Percentiles rank a stretch among this genome's conserved stretches.
Conservation (phyloP, 1,140 invertebrate species). For the Pteromalus puparum region DNA sequence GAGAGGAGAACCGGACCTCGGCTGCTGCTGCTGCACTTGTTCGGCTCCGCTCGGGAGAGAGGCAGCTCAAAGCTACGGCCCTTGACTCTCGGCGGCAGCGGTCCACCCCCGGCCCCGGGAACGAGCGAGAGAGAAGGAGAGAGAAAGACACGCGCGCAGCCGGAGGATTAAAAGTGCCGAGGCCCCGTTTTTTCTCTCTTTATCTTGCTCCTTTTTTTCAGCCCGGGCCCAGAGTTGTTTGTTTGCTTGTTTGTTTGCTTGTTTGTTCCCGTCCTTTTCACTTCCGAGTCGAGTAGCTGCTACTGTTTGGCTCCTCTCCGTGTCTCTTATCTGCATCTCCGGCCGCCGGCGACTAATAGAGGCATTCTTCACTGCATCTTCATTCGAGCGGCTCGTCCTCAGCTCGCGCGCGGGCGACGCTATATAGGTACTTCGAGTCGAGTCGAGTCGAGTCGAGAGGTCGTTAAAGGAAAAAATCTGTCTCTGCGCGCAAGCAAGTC, state of each 20-base stretch:
- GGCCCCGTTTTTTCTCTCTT: constrained; percentile 51
- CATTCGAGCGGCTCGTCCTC: no score
- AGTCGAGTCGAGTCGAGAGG: no score
- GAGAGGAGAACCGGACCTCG: not conserved
- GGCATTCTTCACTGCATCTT: not conserved
- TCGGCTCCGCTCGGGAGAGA: constrained; percentile 50
- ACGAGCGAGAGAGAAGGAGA: constrained; percentile 32
- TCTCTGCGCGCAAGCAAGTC: not conserved
- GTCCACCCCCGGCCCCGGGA: constrained; percentile 48
- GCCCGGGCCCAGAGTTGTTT: not conserved
- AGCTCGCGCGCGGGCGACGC: no score
- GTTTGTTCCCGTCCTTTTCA: not conserved
- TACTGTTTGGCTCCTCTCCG: not conserved
- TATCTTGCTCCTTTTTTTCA: constrained; percentile 62
- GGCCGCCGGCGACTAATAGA: not conserved
- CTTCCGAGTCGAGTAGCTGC: constrained; percentile 1
- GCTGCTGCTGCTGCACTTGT: constrained; percentile 62
- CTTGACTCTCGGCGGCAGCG: not conserved
- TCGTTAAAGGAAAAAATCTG: no score
- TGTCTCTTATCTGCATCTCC: constrained; percentile 30
- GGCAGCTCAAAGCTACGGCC: not conserved
- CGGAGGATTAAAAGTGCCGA: constrained; percentile 64
- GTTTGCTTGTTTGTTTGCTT: constrained; percentile 34
- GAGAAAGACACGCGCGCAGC: not conserved
- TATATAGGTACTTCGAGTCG: no score